phyloP scores from a whole-genome alignment of 2,113 vertebrate genomes.

The Todiramphus chloris region DNA sequence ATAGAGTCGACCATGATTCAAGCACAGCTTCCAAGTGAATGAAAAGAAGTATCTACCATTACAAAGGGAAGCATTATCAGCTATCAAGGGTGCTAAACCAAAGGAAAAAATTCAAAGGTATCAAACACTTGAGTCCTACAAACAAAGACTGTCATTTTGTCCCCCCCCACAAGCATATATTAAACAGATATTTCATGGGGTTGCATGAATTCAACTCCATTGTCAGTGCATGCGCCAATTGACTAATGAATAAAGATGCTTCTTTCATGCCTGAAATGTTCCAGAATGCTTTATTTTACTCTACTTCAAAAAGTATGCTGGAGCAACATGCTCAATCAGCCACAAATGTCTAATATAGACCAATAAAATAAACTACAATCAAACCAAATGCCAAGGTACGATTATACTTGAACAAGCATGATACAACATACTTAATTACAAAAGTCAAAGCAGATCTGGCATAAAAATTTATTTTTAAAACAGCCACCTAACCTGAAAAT shows the following conservation, averaged over 20 bases:
- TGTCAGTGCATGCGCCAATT: not conserved
- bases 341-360: not conserved
- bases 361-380: not conserved
- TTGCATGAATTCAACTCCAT: not conserved
- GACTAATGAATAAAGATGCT: not conserved
- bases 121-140: not conserved
- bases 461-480: not conserved
- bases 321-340: not conserved
- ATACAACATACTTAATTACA: not conserved
- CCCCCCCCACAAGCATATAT: not conserved
- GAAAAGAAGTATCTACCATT: not conserved
- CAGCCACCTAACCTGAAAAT: not conserved
- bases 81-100: not conserved
- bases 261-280: not conserved
- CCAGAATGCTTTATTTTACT: not conserved
- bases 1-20: not conserved
- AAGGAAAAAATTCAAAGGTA: not conserved
- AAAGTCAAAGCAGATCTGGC: not conserved
- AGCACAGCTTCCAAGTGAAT: not conserved
- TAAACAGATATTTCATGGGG: not conserved
- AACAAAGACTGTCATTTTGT: not conserved
- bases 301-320: not conserved
- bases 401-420: not conserved
- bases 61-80: not conserved
- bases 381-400: not conserved